phyloP scores from a whole-genome alignment of 1,140 invertebrate genomes.

The Drosophila kurseongensis region DNA sequence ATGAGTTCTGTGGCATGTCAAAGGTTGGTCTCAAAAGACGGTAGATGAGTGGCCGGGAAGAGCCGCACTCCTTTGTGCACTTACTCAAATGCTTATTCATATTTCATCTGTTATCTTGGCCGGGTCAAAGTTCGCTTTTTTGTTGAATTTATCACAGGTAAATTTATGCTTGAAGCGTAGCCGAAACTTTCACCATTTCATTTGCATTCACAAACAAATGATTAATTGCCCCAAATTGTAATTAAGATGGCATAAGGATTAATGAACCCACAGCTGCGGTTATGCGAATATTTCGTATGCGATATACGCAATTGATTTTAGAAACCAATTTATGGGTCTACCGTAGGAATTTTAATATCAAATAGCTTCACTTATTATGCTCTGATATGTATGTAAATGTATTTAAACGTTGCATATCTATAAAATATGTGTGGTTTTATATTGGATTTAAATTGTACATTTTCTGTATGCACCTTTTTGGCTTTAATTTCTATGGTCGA shows the following conservation, averaged over 20 bases:
- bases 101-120: conserved; percentile 40
- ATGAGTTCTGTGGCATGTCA: conserved; percentile 33
- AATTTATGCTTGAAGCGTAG: neutral
- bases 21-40: neutral
- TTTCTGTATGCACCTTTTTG: too few relatives aligned
- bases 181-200: conserved; percentile 16
- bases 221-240: conserved; percentile 21
- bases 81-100: conserved; percentile 36
- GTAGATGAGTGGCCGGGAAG: neutral
- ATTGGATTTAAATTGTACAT: too few relatives aligned
- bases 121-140: conserved; percentile 18
- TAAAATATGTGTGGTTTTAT: too few relatives aligned
- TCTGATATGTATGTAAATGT: too few relatives aligned
- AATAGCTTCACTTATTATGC: too few relatives aligned
- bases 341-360: too few relatives aligned
- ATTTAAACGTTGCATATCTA: too few relatives aligned
- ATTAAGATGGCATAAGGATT: neutral
- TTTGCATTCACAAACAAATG: conserved; percentile 26
- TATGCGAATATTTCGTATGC: too few relatives aligned
- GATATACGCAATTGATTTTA: too few relatives aligned
- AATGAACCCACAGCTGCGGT: neutral
- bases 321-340: too few relatives aligned
- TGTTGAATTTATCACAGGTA: conserved; percentile 1
- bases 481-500: too few relatives aligned
- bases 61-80: conserved; percentile 22